A percentile compares a stretch with the other conserved stretches of the same genome.
phyloP scores from a whole-genome alignment of 1,140 invertebrate genomes.

The Mactra quadrangularis region DNA sequence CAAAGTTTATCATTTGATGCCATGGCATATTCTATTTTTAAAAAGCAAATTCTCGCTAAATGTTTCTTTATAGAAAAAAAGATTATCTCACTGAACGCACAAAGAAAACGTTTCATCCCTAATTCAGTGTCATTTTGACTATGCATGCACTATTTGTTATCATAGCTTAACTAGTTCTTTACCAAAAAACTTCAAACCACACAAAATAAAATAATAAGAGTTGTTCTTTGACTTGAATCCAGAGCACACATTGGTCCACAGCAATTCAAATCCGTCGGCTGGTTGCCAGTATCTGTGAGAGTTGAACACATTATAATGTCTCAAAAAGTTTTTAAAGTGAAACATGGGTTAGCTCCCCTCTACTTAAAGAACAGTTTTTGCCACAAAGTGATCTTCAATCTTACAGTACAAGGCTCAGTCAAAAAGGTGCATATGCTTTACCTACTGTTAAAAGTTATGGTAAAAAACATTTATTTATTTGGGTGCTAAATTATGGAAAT shows the following conservation, averaged over 20 bases:
- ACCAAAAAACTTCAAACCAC: conserved; percentile 56
- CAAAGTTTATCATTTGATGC: conserved; percentile 33
- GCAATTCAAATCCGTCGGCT: too few species aligned
- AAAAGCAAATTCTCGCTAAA: conserved; percentile 48
- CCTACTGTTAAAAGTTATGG: too few species aligned
- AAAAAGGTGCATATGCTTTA: too few species aligned
- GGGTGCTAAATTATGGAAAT: too few species aligned
- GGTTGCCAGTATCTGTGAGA: conserved; percentile 15
- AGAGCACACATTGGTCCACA: conserved; percentile 32
- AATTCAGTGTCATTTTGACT: conserved; percentile 54
- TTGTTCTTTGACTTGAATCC: conserved; percentile 36
- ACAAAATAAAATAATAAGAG: conserved; percentile 53
- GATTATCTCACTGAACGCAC: neutral
- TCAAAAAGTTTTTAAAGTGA: too few species aligned
- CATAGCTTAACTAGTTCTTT: conserved; percentile 23
- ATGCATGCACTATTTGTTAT: conserved; percentile 43
- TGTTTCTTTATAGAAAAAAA: conserved; percentile 50
- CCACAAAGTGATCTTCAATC: too few species aligned
- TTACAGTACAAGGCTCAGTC: too few species aligned
- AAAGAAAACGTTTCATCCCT: neutral
- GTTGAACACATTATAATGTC: too few species aligned
- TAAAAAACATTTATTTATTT: too few species aligned
- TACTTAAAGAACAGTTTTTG: too few species aligned
- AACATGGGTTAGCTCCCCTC: too few species aligned
- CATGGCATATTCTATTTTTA: conserved; percentile 24